Percentiles rank a stretch among this genome's conserved stretches.
phyloP scores from a whole-genome alignment of 2,888 invertebrate species.

The Anthrax anthrax region DNA sequence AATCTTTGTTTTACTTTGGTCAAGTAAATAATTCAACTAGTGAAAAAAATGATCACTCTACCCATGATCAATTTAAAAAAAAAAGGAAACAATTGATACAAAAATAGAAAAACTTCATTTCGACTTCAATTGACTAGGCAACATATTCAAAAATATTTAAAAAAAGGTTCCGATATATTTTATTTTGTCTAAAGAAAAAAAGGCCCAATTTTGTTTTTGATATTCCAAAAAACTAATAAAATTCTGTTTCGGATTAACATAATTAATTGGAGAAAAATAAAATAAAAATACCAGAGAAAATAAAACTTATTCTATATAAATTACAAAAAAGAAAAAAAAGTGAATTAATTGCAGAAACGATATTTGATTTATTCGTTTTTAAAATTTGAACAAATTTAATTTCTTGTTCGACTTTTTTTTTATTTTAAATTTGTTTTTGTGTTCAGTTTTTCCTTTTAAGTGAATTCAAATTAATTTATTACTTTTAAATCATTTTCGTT shows the following conservation, averaged over 20 bases:
- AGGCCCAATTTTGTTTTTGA: constrained; percentile 8
- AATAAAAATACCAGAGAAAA: constrained; percentile 1
- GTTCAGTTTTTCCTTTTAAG: no score
- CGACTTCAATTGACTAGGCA: constrained; percentile 6
- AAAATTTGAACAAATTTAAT: neutral
- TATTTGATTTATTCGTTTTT: no score
- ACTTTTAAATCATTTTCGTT: no score
- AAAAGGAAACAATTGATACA: neutral
- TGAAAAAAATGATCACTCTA: no score
- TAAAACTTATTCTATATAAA: neutral
- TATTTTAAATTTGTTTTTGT: neutral
- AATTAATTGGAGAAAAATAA: constrained; percentile 3
- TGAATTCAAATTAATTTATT: no score
- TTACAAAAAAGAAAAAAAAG: neutral
- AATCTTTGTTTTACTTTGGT: no score
- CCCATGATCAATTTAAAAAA: no score
- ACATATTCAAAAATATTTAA: neutral
- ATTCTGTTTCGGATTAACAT: constrained; percentile 8
- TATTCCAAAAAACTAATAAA: constrained; percentile 4
- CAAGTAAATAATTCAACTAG: no score
- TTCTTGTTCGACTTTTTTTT: neutral
- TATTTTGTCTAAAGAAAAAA: constrained; percentile 1
- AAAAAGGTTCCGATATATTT: neutral
- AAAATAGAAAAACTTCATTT: constrained; percentile 1
- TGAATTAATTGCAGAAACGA: no score